phyloP scores from a whole-genome alignment of 2,888 invertebrate genomes.

The Aromia moschata region DNA sequence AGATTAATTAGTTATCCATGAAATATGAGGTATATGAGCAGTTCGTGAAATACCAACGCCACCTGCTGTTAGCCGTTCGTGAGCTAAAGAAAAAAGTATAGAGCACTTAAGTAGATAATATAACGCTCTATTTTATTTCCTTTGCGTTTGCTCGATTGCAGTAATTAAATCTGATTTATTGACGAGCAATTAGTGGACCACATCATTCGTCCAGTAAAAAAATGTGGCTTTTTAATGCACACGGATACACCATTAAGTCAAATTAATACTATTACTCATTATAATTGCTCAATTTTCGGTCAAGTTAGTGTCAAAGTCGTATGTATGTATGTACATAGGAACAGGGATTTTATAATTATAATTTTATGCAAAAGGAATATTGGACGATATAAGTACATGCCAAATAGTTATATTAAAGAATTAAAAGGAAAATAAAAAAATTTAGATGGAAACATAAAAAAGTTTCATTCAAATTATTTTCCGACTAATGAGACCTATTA shows the following conservation, averaged over 20 bases:
- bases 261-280: background rate
- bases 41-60: slow-evolving; percentile 22
- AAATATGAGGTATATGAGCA: slow-evolving; percentile 6
- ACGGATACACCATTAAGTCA: too few relatives aligned
- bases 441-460: too few relatives aligned
- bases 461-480: too few relatives aligned
- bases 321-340: too few relatives aligned
- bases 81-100: slow-evolving; percentile 4
- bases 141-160: background rate
- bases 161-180: background rate
- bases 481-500: too few relatives aligned
- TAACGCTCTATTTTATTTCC: background rate
- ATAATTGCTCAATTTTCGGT: too few relatives aligned
- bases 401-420: too few relatives aligned
- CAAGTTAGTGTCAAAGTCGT: too few relatives aligned
- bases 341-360: too few relatives aligned
- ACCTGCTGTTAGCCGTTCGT: slow-evolving; percentile 18
- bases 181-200: background rate
- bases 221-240: background rate
- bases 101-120: background rate
- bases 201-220: background rate
- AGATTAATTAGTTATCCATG: slow-evolving; percentile 6
- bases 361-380: too few relatives aligned
- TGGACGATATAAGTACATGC: too few relatives aligned
- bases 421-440: too few relatives aligned